phyloP scores from a whole-genome alignment of 1,140 invertebrate species.

The Probaryconus sp. region DNA sequence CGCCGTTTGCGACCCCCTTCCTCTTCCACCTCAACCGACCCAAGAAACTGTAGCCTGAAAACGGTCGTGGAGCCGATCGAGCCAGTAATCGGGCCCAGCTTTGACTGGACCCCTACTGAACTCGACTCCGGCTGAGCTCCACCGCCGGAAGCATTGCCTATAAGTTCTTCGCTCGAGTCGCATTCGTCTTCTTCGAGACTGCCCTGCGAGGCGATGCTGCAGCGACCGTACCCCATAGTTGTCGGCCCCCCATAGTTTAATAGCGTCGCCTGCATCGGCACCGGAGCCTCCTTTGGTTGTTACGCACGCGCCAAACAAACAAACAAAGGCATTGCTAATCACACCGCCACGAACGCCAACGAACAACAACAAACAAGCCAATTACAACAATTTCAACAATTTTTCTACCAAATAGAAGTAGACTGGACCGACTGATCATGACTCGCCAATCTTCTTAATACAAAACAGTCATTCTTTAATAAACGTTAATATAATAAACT shows the following conservation, averaged over 20 bases:
- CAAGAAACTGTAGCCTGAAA: conserved; percentile 89
- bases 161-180: conserved; percentile 77
- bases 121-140: conserved; percentile 72
- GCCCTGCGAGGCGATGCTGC: conserved; percentile 75
- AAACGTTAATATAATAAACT: too few species aligned
- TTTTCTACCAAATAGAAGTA: too few species aligned
- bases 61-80: conserved; percentile 79
- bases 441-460: conserved; percentile 9
- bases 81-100: conserved; percentile 75
- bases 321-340: conserved; percentile 76
- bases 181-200: conserved; percentile 77
- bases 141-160: conserved; percentile 75
- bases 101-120: conserved; percentile 73
- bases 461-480: too few species aligned
- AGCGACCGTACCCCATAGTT: conserved; percentile 74
- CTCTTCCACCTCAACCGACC: conserved; percentile 91
- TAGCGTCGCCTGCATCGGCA: conserved; percentile 73
- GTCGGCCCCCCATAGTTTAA: conserved; percentile 76
- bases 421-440: too few species aligned
- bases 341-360: conserved; percentile 74
- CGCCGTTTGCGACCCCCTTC: conserved; percentile 83
- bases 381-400: conserved; percentile 45
- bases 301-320: conserved; percentile 75
- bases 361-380: conserved; percentile 64
- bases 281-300: conserved; percentile 74